phyloP scores from a whole-genome alignment of 2,113 vertebrate species.

The Blennius ocellaris region DNA sequence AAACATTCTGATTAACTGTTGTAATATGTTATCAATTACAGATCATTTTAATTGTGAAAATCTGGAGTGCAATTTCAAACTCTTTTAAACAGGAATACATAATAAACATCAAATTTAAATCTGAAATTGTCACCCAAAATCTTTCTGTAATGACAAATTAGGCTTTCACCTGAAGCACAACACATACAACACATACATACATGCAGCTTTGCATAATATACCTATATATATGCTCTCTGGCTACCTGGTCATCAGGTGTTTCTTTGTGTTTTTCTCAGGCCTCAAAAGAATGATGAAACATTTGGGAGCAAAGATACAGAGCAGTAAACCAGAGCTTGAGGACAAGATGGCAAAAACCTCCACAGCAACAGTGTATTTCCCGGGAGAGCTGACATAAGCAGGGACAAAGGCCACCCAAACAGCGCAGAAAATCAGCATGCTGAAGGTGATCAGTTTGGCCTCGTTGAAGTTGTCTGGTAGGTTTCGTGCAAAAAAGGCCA shows the following conservation, averaged over 20 bases:
- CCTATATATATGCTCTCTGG: too few relatives aligned
- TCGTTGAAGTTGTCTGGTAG: conserved; percentile 77
- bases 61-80: too few relatives aligned
- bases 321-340: conserved; percentile 73
- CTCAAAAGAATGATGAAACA: conserved; percentile 81
- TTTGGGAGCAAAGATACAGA: conserved; percentile 82
- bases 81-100: too few relatives aligned
- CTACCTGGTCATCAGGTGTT: conserved; percentile 72
- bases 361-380: conserved; percentile 75
- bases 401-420: conserved; percentile 82
- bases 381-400: conserved; percentile 79
- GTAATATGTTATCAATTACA: too few relatives aligned
- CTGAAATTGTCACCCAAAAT: too few relatives aligned
- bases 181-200: too few relatives aligned
- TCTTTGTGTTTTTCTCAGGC: conserved; percentile 78
- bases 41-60: too few relatives aligned
- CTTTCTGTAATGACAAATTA: too few relatives aligned
- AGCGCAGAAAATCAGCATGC: conserved; percentile 84
- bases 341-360: conserved; percentile 82
- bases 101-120: too few relatives aligned
- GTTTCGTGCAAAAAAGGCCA: conserved; percentile 82
- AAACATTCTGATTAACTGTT: too few relatives aligned
- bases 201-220: too few relatives aligned
- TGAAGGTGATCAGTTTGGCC: conserved; percentile 83
- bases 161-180: too few relatives aligned